Base-by-base conservation (phyloP, 2,797 vertebrate species). In the Poecilia picta region DNA sequence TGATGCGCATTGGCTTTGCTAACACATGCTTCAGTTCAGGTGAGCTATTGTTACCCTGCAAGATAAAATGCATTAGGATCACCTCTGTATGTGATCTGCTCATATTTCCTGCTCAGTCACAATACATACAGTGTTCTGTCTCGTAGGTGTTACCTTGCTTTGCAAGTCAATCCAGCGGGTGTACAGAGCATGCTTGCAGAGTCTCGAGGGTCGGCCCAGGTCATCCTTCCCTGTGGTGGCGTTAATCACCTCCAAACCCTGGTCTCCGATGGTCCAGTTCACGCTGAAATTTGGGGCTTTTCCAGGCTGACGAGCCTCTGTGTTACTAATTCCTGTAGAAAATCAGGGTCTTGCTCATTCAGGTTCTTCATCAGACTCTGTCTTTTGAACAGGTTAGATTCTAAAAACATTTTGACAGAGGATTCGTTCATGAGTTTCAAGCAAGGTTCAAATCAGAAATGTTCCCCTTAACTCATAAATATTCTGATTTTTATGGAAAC, bases 261-360 rank as follows among this genome's bases (percentile, higher is more conserved):
- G 72, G 88, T 98, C 98, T 0, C 97, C 98, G 12, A 97, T 95
- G 0, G 97, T 96, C 98, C 98, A 99, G 94, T 98, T 99, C 75
- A 98, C 97, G 0, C 98, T 98, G 95, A 98, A 98, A 93, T 97
- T 97, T 0, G 98, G 97, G 0, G 98, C 98, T 86, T 98, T 98
- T 1, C 98, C 97, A 0, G 98, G 98, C 25, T 98, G 97, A 28
- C 98, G 96, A 0, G 98, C 97, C 87, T 99, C 98, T 0, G 97
- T 92, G 0, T 98, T 98, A 90, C 97, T 98, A 85, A 99, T 98
- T 74, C 98, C 98, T 98, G 91, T 0, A 75, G 66, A 81, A 45
- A 33, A 68, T 25, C 77, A 57, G 28, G 23, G 41, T 28, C n/a
- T 1, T 12, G 3, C 45, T 75, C 53, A 45, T 45, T 71, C 25